Conservation (phyloP, 2,888 invertebrate genomes). For the Calliopum simillimum region DNA sequence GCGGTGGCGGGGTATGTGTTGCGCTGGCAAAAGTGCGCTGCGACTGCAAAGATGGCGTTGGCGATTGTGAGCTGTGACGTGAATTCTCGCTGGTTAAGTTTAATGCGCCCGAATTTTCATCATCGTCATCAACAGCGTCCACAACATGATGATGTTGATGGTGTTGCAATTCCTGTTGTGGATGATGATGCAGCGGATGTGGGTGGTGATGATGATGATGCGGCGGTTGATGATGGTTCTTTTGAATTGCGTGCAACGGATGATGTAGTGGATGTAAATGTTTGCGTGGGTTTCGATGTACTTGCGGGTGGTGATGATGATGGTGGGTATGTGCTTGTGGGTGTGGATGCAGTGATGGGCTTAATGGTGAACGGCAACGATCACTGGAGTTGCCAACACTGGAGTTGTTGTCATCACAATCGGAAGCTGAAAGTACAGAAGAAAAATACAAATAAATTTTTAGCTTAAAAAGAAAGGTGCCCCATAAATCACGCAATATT, state of each 20-base stretch:
- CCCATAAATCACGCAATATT: too few species aligned
- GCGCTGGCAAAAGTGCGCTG: slow-evolving; percentile 29
- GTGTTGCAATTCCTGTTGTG: slow-evolving; percentile 14
- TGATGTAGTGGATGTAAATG: slow-evolving; percentile 47
- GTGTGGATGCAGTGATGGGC: slow-evolving; percentile 55
- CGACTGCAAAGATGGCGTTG: slow-evolving; percentile 52
- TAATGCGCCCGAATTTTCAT: slow-evolving; percentile 60
- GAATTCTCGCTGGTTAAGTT: slow-evolving; percentile 66
- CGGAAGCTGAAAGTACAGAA: slow-evolving; percentile 58
- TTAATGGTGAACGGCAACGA: slow-evolving; percentile 64
- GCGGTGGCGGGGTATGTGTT: slow-evolving; percentile 44
- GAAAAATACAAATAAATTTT: slow-evolving; percentile 8
- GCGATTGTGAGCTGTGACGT: slow-evolving; percentile 61
- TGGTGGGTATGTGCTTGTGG: slow-evolving; percentile 44
- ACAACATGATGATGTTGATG: slow-evolving; percentile 15
- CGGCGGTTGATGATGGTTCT: slow-evolving; percentile 39
- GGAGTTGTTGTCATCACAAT: slow-evolving; percentile 66
- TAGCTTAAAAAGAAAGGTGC: not conserved
- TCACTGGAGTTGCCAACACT: slow-evolving; percentile 65
- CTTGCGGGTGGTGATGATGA: slow-evolving; percentile 48
- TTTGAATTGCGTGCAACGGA: slow-evolving; percentile 36
- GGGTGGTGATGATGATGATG: slow-evolving; percentile 41
- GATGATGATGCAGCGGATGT: slow-evolving; percentile 35
- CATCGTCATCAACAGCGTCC: slow-evolving; percentile 50
- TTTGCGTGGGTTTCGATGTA: slow-evolving; percentile 30